phyloP scores from a whole-genome alignment of 2,113 vertebrate species.

The Hiodon tergisus region DNA sequence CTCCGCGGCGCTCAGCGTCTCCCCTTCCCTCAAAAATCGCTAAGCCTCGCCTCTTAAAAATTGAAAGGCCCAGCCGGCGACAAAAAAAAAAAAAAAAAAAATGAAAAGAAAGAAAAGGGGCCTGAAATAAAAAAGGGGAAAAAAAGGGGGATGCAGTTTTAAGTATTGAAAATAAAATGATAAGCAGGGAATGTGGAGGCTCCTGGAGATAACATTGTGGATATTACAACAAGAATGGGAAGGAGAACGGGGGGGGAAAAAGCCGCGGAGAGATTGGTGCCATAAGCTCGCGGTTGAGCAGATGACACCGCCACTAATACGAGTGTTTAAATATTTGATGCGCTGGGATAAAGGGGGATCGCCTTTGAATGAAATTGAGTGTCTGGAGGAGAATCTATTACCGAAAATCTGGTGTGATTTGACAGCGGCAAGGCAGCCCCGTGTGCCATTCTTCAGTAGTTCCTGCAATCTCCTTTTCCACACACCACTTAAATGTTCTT shows the following conservation, averaged over 20 bases:
- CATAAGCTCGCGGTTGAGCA: conserved; percentile 85
- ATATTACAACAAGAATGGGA: conserved; percentile 74
- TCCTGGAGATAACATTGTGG: conserved; percentile 92
- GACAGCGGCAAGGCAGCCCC: conserved; percentile 82
- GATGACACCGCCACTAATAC: conserved; percentile 97
- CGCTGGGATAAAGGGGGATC: conserved; percentile 98
- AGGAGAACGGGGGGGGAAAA: conserved; percentile 50
- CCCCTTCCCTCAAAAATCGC: conserved; percentile 57
- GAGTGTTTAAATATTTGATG: conserved; percentile 99
- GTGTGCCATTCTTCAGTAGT: conserved; percentile 90
- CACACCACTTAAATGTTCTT: conserved; percentile 95
- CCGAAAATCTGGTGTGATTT: conserved; percentile 92
- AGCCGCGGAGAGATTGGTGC: conserved; percentile 60
- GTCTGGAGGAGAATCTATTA: conserved; percentile 99
- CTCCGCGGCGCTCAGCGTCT: conserved; percentile 11
- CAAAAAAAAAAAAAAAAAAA: conserved; percentile 47
- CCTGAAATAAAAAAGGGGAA: conserved; percentile 4
- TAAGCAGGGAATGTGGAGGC: conserved; percentile 77
- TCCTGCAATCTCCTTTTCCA: conserved; percentile 79
- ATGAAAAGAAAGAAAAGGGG: conserved; percentile 19
- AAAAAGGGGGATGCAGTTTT: conserved; percentile 62
- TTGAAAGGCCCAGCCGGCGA: conserved; percentile 79
- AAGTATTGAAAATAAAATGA: conserved; percentile 73
- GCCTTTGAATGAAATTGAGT: conserved; percentile 99
- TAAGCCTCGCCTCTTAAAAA: conserved; percentile 75